Evolutionary conservation across 1,140 invertebrate genomes (phyloP), one percentile per base, ranked within the genome.

Genomic region (Helicorthomorpha holstii): DNA sequence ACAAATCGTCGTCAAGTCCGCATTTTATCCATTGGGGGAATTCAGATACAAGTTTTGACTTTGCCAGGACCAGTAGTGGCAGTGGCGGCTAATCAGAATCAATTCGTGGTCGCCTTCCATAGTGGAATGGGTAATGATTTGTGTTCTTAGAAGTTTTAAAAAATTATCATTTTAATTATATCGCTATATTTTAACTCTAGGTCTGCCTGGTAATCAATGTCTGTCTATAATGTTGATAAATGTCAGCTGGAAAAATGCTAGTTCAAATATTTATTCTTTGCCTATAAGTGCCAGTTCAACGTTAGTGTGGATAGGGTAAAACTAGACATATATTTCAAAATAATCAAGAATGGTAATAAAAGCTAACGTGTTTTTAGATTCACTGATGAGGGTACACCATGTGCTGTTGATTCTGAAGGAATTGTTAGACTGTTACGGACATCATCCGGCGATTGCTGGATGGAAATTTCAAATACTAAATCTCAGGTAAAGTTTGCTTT

Each of bases 1-100:
- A 93, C 88, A 0, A 75, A 74, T 56, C 69, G 68, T 27, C 70
- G 82, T 52, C 75, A 81, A 54, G 63, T 98, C 14, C 70, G 90
- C 27, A 63, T 96, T n/a, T 93, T 83, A 64, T 83, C 82, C 4
- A 68, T 85, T 4, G 78, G 81, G 64, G 92, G 92, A 19, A 79
- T 83, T 1, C 92, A 97, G 68, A 75, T 80, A 64, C 81, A 87
- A 66, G 73, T 83, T 1, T 67, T 88, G 58, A 75, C 75, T 10
- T 59, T 88, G 14, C 73, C 81, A 2, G 86, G 87, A 2, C 74
- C 78, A 27, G 70, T 81, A 16, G 79, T 91, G 22, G 69, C 76
- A 54, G 65, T 88, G 57, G 70, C 78, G 53, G 82, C 77, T 0
- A 73, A 75, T 59, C 76, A 77, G 57, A 75, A 82, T 57, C 74